Conservation (phyloP, 1,140 invertebrate species). For the Drosophila nebulosa region DNA sequence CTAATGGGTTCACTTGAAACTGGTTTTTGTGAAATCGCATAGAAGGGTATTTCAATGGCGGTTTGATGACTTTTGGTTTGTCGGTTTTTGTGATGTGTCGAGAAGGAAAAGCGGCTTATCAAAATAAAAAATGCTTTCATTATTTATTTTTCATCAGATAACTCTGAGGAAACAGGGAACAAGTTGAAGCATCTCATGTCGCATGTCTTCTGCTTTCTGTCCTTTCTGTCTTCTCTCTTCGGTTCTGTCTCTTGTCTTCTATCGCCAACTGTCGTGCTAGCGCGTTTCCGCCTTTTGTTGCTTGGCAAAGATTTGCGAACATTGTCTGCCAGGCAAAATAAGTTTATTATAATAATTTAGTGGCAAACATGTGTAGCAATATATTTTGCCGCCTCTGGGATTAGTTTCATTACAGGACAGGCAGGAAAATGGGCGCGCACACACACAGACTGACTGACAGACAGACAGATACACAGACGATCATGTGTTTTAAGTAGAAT, state of each 20-base stretch:
- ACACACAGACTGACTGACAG: neutral
- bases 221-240: too few relatives aligned
- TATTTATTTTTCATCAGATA: slow-evolving; percentile 78
- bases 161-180: slow-evolving; percentile 15
- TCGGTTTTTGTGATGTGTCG: slow-evolving; percentile 15
- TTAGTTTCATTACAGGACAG: slow-evolving; percentile 18
- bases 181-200: slow-evolving; percentile 28
- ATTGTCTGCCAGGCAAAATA: slow-evolving; percentile 45
- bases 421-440: neutral
- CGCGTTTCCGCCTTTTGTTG: slow-evolving; percentile 57
- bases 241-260: neutral
- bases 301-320: neutral
- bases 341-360: slow-evolving; percentile 78
- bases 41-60: neutral
- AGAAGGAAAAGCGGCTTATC: slow-evolving; percentile 70
- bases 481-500: slow-evolving; percentile 51
- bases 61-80: neutral
- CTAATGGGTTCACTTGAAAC: too few relatives aligned
- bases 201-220: neutral
- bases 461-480: slow-evolving; percentile 8
- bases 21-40: too few relatives aligned
- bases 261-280: neutral
- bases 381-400: slow-evolving; percentile 24
- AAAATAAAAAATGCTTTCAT: slow-evolving; percentile 80
- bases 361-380: slow-evolving; percentile 69